Base-by-base conservation (phyloP, 2,888 invertebrate genomes). In the Thereva nobilitata region DNA sequence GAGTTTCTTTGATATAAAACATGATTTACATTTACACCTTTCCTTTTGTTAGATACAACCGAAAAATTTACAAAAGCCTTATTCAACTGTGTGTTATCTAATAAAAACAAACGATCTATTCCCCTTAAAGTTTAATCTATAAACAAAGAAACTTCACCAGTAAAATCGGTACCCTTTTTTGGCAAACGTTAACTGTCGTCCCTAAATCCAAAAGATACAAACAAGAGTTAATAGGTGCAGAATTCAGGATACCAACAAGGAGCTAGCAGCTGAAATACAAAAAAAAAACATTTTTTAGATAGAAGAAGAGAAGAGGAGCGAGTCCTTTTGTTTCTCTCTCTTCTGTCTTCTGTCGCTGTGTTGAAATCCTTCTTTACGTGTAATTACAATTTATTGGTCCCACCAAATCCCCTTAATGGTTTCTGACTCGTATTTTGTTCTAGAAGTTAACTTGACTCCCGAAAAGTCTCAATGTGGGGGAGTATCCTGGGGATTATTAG, bases 361-460 rank as follows among this genome's bases (percentile, higher is more conserved):
- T 23, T 23, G 50, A 61, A 61, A 61, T 61, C 61, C 61, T 61
- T 61, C 61, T 50, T 50, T 61, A 50, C 61, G 61, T 61, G 61
- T 61, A 61, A 61, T 61, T 61, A 61, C 61, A 61, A 61, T 61
- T 61, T 61, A 61, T 61, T 50, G 61, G 61, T 50, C 50, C 50
- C 61, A 61, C 61, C 61, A 61, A 61, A 61, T 61, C 61, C 61
- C 61, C 61, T 61, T 61, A 61, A 61, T 61, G 61, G 61, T 61
- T 61, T 61, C 61, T 61, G 61, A 61, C 61, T 61, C 61, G 50
- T 61, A 61, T 41, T 61, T 50, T 41, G 61, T 45, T 49, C 61
- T 49, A 61, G 50, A 61, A 61, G 61, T 61, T 61, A 61, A 61
- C 61, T 61, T 61, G 61, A 61, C 61, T 61, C 61, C 50, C 61